Base-by-base conservation (phyloP, 1,140 invertebrate species). In the Triops longicaudatus region DNA sequence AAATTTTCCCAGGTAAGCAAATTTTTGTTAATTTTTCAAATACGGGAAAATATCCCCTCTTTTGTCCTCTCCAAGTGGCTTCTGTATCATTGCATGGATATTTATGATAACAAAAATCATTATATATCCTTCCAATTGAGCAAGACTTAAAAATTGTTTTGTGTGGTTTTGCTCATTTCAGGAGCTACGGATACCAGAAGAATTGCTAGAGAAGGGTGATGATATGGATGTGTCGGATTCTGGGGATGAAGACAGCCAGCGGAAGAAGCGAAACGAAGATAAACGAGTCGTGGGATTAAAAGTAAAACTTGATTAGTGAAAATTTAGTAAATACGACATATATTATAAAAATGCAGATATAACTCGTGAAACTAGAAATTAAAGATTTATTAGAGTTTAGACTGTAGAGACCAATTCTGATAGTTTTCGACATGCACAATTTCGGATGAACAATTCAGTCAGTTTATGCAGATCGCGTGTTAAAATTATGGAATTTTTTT, bases 201-300 rank as follows among this genome's bases (percentile, higher is more conserved):
- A 63, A 10, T 10, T 63, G 17, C 50, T 10, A 63, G 50, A 77
- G 14, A 72, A 74, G 14, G 91, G 92, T 81, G 91, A 91, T 75
- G 91, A 93, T 82, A 93, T 93, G 92, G 92, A 93, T 75, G 87
- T 93, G 28, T 93, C 91, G 1, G 91, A 93, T 83, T 87, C 87
- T 14, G 92, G 93, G 72, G 88, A 89, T 17, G 89, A 88, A 14
- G 80, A 76, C 12, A 17, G 41, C 43, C n/a, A 75, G 41, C 75
- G 27, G 71, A 80, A 71, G 74, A 77, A 76, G 76, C 63, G 73
- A 77, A 74, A 79, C 26, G 77, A 79, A 26, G 78, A 77, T 5
- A 79, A 80, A 26, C 84, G 83, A 4, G 76, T 80, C 3, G 78
- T 79, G 43, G 76, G 79, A n/a, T 74, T 82, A 9, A 82, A 82